phyloP scores from a whole-genome alignment of 2,113 vertebrate genomes.

The Hippocampus zosterae region DNA sequence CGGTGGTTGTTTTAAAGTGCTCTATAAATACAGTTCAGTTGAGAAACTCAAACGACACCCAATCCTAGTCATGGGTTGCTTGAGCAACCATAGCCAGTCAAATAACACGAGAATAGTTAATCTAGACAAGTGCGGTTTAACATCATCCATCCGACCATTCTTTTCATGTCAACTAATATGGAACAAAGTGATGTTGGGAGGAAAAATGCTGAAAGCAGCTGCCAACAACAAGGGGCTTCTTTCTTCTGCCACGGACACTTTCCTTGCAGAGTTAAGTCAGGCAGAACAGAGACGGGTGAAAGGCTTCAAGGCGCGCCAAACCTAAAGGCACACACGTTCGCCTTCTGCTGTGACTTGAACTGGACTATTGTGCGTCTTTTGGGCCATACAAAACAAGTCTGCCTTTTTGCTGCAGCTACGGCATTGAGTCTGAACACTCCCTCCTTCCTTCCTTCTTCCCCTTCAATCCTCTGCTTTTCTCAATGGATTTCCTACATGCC shows the following conservation, averaged over 20 bases:
- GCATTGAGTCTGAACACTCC: constrained; percentile 38
- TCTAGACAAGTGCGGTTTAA: neutral
- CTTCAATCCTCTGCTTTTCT: constrained; percentile 36
- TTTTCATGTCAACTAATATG: constrained; percentile 8
- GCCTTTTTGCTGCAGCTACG: constrained; percentile 47
- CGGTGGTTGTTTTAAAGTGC: no score
- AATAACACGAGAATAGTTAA: neutral
- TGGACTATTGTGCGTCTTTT: constrained; percentile 51
- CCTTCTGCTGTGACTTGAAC: constrained; percentile 59
- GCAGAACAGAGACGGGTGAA: constrained; percentile 37
- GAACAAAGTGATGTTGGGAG: constrained; percentile 33
- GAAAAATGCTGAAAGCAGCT: constrained; percentile 43
- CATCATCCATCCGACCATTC: neutral
- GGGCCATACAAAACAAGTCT: constrained; percentile 60
- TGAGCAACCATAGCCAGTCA: neutral
- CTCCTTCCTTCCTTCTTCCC: constrained; percentile 43
- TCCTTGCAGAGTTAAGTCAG: constrained; percentile 55
- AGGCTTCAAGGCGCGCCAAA: constrained; percentile 49
- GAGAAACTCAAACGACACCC: no score
- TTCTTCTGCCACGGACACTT: constrained; percentile 47
- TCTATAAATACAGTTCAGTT: no score
- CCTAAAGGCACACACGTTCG: constrained; percentile 48
- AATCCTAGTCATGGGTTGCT: no score
- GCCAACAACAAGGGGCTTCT: constrained; percentile 35
- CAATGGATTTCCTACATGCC: constrained; percentile 58